These are phyloP conservation scores for Lagria hirta DNA, from an alignment of 2,888 invertebrate species.

Conservation along the genomic window DNA sequence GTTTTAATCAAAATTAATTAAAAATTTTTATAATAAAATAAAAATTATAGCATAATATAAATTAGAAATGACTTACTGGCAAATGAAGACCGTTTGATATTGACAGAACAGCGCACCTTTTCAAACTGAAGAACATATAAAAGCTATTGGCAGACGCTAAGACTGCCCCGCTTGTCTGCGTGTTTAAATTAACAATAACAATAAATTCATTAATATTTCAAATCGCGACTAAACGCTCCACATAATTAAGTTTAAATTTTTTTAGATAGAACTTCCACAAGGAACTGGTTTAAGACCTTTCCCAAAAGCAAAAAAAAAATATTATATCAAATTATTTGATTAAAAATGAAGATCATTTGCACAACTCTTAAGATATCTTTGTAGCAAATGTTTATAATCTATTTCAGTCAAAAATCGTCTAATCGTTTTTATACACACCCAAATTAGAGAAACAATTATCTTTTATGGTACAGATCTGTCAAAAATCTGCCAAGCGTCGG, in stretches of 20 bases:
- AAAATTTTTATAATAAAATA: background rate
- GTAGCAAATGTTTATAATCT: too few relatives aligned
- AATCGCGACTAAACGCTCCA: too few relatives aligned
- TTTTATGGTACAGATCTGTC: too few relatives aligned
- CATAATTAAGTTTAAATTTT: slow-evolving; percentile 1
- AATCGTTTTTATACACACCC: too few relatives aligned
- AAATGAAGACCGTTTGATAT: background rate
- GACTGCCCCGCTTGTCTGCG: slow-evolving; percentile 27
- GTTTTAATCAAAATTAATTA: background rate
- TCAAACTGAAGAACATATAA: slow-evolving; percentile 25
- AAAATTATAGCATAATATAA: background rate
- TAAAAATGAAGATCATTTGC: too few relatives aligned
- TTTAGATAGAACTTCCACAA: background rate
- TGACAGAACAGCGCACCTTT: slow-evolving; percentile 21
- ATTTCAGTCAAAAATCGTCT: too few relatives aligned
- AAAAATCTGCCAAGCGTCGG: too few relatives aligned
- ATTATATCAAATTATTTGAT: too few relatives aligned
- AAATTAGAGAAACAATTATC: too few relatives aligned
- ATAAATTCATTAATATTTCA: background rate
- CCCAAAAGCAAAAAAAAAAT: too few relatives aligned
- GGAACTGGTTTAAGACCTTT: background rate
- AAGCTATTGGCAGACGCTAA: slow-evolving; percentile 34
- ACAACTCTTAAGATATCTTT: too few relatives aligned
- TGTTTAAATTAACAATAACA: slow-evolving; percentile 12
- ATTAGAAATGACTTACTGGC: background rate